These are phyloP conservation scores for Teleogryllus oceanicus DNA, from an alignment of 2,888 invertebrate species.

Conservation along the genomic window DNA sequence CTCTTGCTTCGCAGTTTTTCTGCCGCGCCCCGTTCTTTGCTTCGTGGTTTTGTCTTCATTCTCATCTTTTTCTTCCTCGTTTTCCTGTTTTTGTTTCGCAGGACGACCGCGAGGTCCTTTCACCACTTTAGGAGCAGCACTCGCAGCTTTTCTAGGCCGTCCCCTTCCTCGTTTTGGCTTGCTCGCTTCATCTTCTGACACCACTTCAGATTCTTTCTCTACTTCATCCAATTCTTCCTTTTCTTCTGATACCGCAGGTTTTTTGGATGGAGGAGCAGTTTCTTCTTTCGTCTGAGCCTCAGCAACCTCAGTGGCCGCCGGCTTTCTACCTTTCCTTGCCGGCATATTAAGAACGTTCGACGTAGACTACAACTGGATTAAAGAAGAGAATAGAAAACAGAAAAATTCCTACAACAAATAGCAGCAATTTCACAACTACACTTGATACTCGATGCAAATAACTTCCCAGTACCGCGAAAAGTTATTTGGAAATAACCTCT, in stretches of 20 bases:
- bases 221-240: neutral
- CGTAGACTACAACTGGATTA: no score
- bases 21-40: neutral
- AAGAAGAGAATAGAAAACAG: no score
- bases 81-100: slow-evolving; percentile 19
- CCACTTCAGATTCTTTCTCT: neutral
- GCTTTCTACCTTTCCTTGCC: slow-evolving; percentile 22
- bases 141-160: neutral
- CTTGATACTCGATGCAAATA: no score
- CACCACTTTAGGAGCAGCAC: neutral
- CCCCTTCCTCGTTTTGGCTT: neutral
- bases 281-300: no score
- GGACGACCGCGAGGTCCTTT: slow-evolving; percentile 21
- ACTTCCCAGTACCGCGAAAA: no score
- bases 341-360: neutral
- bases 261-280: no score
- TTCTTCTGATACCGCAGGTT: neutral
- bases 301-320: no score
- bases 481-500: no score
- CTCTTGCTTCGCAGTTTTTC: slow-evolving; percentile 21
- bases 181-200: neutral
- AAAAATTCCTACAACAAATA: no score
- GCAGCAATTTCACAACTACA: no score
- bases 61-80: slow-evolving; percentile 20
- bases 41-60: slow-evolving; percentile 12